Evolutionary conservation across 2,888 invertebrate species (phyloP), one percentile per base, ranked within the genome.

Genomic region (Dasypogon diadema): DNA sequence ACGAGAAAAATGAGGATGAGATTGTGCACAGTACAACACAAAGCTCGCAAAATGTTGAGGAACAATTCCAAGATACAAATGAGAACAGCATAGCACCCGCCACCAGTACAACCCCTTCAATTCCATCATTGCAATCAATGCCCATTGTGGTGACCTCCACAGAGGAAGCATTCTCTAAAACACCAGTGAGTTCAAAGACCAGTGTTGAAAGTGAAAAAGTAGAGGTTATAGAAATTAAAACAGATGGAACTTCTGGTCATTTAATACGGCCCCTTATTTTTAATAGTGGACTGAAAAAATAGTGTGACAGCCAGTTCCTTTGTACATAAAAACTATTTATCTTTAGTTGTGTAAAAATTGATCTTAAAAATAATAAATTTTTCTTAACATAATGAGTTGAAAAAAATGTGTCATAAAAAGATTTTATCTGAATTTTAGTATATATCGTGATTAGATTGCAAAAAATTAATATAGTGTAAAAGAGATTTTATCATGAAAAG

Each of bases 211-310:
- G 80, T 65, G 80, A 81, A 79, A 86, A 86, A 78, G 82, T 84
- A 16, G 86, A 87, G 79, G 85, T 87, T 60, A 86, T 87, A 78
- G 87, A 87, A 83, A 86, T 87, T 56, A 85, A 85, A 77, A 81
- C 86, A 21, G 85, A 86, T 75, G 86, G 85, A 3, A 81, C 80
- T 46, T 83, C 85, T 1, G 85, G 85, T 48, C 85, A 84, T 77
- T 78, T 86, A 76, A 83, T 82, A 81, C 86, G 84, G 24, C 26
- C 65, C 24, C 46, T 80, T 80, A 54, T 81, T 81, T 79, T 63
- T 72, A 72, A 75, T 74, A 42, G 76, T 55, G 54, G 65, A 18
- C 37, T 70, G n/a, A 70, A 70, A 37, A 70, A 70, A 18, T 54
- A 70, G 14, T 8, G 2, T 21, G 18, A 18, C 10, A 55, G 1